Evolutionary conservation across 2,888 invertebrate genomes (phyloP), one percentile per base, ranked within the genome.

Genomic region (Cosmorhoe ocellata): DNA sequence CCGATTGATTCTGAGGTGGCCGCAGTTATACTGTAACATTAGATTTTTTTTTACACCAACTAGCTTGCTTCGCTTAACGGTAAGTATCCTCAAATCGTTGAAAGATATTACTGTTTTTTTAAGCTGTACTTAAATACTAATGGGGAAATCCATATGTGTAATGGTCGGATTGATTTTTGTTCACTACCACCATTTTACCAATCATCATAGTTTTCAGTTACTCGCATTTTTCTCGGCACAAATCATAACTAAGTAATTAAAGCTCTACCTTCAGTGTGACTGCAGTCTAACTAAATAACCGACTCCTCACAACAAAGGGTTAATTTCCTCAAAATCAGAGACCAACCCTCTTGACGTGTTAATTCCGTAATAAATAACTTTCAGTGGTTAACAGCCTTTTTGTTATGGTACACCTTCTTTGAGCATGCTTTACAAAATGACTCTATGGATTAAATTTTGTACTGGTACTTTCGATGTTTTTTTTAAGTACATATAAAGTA

Each of bases 301-400:
- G 65, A 63, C 64, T 63, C 53, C 65, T 68, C 64, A 56, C 69
- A 74, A 75, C 75, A 74, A 79, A 71, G 80, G 84, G 81, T 79
- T 76, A 73, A 71, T 79, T 79, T 79, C 70, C 63, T 67, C 64
- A 62, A 64, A 77, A 79, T 76, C 75, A 69, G 63, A 55, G 58
- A 64, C 56, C 69, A 74, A 74, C 79, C 77, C 78, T 71, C 63
- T 67, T 82, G 82, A 86, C 80, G 86, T 81, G 83, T 84, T 85
- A 83, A 87, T 86, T 79, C 71, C 52, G 71, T 76, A 67, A 76
- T 79, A 76, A 82, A 83, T 79, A 71, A 77, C 69, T 54, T 61
- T 66, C 61, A 62, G 62, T 53, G 58, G 60, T 55, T 61, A 64
- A 49, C 32, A 45, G 12, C 41, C 38, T 49, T 42, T 51, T 51